Evolutionary conservation across 2,888 invertebrate genomes (phyloP), one percentile per base, ranked within the genome.

Genomic region (Lepeophtheirus nordmannii): DNA sequence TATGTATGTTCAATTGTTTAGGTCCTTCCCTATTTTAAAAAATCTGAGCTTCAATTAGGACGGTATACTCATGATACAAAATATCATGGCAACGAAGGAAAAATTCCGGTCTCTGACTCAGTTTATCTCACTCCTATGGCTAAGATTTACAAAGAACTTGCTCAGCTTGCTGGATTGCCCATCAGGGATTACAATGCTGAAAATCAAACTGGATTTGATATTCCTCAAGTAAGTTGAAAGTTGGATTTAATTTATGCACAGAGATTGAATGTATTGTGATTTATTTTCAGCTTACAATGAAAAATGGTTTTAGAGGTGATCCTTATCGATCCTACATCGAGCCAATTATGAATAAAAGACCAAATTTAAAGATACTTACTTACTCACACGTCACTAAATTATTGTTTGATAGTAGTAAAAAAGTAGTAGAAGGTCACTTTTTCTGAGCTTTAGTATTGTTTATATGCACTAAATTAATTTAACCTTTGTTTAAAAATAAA

Each of bases 131-230:
- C 86, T 0, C 89, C 88, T 0, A 74, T 89, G 37, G 83, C 88
- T 0, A 80, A 87, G n/a, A 85, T 88, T 0, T 89, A 89, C 71
- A 76, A 89, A 2, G 85, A 86, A 77, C 89, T 85, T 0, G 89
- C 88, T 37, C 80, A 80, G 61, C 56, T 38, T 1, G 38, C 39
- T 20, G 62, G 62, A 40, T 41, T 39, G 39, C 37, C 39, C n/a
- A 20, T 20, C 39, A n/a, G 86, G 23, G 89, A 89, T 72, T 82
- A 86, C 69, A 89, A 89, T 74, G 89, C 89, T 1, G 86, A 81
- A 69, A 81, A 83, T 71, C 89, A 89, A 75, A 86, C 87, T 0
- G 89, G 89, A 22, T 86, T 85, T 69, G 38, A 64, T 10, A 59
- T 41, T n/a, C 53, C 53, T 46, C 53, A 46, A 17, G 53, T 46